Conservation (phyloP, 1,140 invertebrate genomes). For the Elysia chlorotica region DNA sequence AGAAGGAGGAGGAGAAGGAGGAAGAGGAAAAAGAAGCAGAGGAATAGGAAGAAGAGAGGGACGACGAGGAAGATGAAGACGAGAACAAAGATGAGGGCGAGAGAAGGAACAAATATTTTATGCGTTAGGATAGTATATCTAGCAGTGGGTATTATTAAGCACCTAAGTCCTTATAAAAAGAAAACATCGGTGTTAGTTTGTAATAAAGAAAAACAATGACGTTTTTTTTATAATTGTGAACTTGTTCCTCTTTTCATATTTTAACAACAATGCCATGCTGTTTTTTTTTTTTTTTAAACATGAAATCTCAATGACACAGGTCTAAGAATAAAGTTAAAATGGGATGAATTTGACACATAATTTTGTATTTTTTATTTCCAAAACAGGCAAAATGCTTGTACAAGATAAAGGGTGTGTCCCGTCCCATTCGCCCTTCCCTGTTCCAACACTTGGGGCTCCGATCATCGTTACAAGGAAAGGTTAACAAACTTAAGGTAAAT, state of each 20-base stretch:
- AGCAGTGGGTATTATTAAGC: background rate
- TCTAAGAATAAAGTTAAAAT: too few species aligned
- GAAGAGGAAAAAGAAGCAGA: background rate
- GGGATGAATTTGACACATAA: too few species aligned
- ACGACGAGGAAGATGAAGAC: background rate
- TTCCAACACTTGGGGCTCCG: background rate
- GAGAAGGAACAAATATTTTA: background rate
- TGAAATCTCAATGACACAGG: too few species aligned
- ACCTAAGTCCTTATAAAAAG: background rate
- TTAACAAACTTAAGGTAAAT: background rate
- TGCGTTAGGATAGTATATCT: background rate
- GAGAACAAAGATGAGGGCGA: background rate
- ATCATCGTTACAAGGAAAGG: background rate
- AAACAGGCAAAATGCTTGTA: too few species aligned
- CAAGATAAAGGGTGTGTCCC: too few species aligned
- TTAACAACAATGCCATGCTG: too few species aligned
- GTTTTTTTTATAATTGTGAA: too few species aligned
- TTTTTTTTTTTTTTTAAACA: too few species aligned
- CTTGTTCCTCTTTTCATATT: too few species aligned
- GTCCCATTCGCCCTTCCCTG: background rate
- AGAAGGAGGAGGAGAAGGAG: background rate
- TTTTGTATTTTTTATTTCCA: too few species aligned
- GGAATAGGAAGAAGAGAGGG: background rate
- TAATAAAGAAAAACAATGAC: background rate
- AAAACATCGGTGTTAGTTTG: background rate